Base-by-base conservation (phyloP, 2,797 vertebrate species). In the Helarctos malayanus region DNA sequence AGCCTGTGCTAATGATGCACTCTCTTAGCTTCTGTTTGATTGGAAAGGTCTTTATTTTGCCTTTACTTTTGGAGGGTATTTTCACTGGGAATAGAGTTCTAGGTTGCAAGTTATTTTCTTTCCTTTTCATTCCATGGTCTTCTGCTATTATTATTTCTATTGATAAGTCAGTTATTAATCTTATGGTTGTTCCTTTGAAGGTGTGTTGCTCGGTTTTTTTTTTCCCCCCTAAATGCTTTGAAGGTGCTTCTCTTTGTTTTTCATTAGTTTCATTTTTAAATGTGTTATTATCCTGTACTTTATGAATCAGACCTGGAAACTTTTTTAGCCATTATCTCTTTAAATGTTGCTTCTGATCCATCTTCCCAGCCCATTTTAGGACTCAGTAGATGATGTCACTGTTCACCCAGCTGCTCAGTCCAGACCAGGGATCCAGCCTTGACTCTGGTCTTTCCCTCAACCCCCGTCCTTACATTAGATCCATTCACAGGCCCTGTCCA, bases 21-120 rank as follows among this genome's bases (percentile, higher is more conserved):
- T 88, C 29, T 89, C 12, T 83, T 59, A 8, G 7, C 49, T 95
- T 91, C 94, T 86, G n/a, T 45, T 82, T 78, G 38, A 65, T 56
- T 89, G 45, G 32, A 63, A 86, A 52, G 94, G 41, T 85, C 79
- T 79, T 61, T 85, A 76, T 92, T 94, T 73, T 86, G n/a, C n/a
- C 13, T 96, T 92, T 21, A 32, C 41, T 56, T 95, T 94, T 88
- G 81, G 75, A 92, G 84, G 56, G 0, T 47, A 23, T 82, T 89
- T 94, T 95, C 95, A 63, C 15, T 71, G 79, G 79, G 61, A 75
- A 69, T 83, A 63, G 89, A 91, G 80, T 52, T 78, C 59, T 69
- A 38, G n/a, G 16, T 87, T 92, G 88, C 61, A 56, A 76, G n/a
- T 83, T 59, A 49, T 56, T 68, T 81, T 91, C 68, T 89, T 89